Conservation (phyloP, 2,888 invertebrate species). For the Scaptomyza reducta region DNA sequence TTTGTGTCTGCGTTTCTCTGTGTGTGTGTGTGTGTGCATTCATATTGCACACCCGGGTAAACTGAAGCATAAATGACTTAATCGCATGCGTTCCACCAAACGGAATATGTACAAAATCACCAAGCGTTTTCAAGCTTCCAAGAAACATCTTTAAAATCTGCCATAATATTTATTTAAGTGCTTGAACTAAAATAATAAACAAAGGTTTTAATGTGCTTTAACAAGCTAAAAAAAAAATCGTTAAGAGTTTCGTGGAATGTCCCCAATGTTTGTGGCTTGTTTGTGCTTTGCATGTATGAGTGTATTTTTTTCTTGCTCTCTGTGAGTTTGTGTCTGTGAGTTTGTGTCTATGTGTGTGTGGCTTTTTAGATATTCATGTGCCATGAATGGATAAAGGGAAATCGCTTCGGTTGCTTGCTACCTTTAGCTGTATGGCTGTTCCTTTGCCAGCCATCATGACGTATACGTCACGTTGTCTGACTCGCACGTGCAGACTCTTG, state of each 20-base stretch:
- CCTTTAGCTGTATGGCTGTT: slow-evolving; percentile 48
- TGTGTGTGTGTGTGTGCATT: slow-evolving; percentile 30
- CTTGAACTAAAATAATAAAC: background rate
- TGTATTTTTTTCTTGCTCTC: slow-evolving; percentile 6
- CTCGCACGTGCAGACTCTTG: slow-evolving; percentile 54
- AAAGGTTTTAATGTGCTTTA: background rate
- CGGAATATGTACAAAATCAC: slow-evolving; percentile 18
- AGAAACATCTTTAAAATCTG: background rate
- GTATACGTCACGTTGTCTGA: slow-evolving; percentile 66
- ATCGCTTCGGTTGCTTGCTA: slow-evolving; percentile 43
- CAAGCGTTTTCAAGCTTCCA: background rate
- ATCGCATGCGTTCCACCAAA: slow-evolving; percentile 43
- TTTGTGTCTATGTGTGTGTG: slow-evolving; percentile 20
- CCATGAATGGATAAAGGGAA: slow-evolving; percentile 73
- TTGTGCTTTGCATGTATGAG: slow-evolving; percentile 21
- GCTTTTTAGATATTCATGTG: slow-evolving; percentile 60
- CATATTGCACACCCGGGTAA: slow-evolving; percentile 61
- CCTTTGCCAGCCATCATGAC: slow-evolving; percentile 55
- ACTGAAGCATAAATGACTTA: slow-evolving; percentile 63
- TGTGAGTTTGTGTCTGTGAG: slow-evolving; percentile 6
- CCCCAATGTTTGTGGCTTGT: background rate
- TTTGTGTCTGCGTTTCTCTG: slow-evolving; percentile 17
- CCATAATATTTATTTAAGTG: no score
- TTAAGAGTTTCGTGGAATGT: slow-evolving; percentile 14
- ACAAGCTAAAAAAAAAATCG: background rate